A percentile compares a stretch with the other conserved stretches of the same genome.
These are phyloP conservation scores for Cinara cedri DNA, from an alignment of 2,888 invertebrate genomes.

Conservation along the genomic window DNA sequence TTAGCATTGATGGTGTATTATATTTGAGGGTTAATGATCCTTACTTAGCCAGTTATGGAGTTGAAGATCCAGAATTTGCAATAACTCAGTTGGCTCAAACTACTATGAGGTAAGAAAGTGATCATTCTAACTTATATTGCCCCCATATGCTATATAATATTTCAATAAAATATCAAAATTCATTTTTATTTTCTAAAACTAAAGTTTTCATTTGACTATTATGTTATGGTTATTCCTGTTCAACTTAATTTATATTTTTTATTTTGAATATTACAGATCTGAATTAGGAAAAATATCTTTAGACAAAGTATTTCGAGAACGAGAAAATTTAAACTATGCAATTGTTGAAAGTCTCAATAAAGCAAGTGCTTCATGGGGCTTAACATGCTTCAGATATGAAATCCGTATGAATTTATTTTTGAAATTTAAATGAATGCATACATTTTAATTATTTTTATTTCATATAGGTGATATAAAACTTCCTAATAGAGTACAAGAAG, in stretches of 20 bases:
- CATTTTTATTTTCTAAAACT: too few species aligned
- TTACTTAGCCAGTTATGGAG: slow-evolving; percentile 94
- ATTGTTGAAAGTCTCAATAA: slow-evolving; percentile 98
- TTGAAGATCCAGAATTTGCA: slow-evolving; percentile 99
- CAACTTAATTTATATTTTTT: not conserved
- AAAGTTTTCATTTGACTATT: not conserved
- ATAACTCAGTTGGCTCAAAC: slow-evolving; percentile 99
- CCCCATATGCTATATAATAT: not conserved
- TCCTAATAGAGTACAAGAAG: slow-evolving; percentile 91
- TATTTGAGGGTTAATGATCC: slow-evolving; percentile 93
- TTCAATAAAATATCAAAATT: not conserved
- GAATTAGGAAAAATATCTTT: slow-evolving; percentile 96
- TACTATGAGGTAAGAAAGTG: slow-evolving; percentile 79
- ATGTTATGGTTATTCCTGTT: not conserved
- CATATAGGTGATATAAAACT: slow-evolving; percentile 64
- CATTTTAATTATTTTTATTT: slow-evolving; percentile 6
- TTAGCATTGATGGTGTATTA: slow-evolving; percentile 95
- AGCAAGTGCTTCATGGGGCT: slow-evolving; percentile 98
- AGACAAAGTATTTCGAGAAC: slow-evolving; percentile 95
- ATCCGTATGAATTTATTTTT: slow-evolving; percentile 72
- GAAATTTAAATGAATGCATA: too few species aligned
- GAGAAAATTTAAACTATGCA: slow-evolving; percentile 90
- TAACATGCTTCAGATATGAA: slow-evolving; percentile 93
- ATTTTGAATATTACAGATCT: slow-evolving; percentile 66
- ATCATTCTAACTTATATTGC: not conserved